Percentiles rank a stretch among this genome's conserved stretches.
Conservation (phyloP, 2,888 invertebrate species). For the Latrodectus elegans region DNA sequence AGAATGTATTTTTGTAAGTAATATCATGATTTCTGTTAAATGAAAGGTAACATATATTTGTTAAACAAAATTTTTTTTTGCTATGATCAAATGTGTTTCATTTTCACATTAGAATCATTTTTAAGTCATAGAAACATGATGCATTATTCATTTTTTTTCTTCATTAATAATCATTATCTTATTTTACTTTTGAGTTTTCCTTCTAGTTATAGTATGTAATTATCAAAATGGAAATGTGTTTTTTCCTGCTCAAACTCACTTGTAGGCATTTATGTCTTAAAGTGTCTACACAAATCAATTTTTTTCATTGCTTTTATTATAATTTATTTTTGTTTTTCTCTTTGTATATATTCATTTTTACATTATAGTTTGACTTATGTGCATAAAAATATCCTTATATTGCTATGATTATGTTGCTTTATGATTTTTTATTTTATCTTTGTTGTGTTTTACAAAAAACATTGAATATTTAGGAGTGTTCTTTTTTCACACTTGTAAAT, state of each 20-base stretch:
- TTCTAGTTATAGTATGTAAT: background rate
- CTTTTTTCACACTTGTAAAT: slow-evolving; percentile 20
- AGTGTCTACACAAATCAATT: background rate
- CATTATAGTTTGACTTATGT: background rate
- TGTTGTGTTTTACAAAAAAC: slow-evolving; percentile 22
- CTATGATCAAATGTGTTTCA: no score
- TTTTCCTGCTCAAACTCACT: no score
- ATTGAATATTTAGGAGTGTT: slow-evolving; percentile 46
- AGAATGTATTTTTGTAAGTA: no score
- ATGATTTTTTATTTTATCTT: slow-evolving; percentile 18
- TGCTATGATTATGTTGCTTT: background rate
- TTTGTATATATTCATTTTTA: background rate
- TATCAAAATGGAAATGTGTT: background rate
- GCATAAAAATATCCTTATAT: background rate
- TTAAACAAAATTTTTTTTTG: no score
- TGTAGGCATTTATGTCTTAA: no score
- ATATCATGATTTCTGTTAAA: no score
- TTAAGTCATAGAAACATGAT: background rate
- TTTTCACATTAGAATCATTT: background rate
- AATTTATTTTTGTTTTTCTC: background rate
- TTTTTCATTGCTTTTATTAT: slow-evolving; percentile 1
- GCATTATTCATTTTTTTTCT: background rate
- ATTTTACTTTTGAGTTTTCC: background rate
- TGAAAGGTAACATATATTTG: no score
- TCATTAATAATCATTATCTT: no score